Evolutionary conservation across 2,797 vertebrate genomes (phyloP).

Genomic region (Scleropages formosus): DNA sequence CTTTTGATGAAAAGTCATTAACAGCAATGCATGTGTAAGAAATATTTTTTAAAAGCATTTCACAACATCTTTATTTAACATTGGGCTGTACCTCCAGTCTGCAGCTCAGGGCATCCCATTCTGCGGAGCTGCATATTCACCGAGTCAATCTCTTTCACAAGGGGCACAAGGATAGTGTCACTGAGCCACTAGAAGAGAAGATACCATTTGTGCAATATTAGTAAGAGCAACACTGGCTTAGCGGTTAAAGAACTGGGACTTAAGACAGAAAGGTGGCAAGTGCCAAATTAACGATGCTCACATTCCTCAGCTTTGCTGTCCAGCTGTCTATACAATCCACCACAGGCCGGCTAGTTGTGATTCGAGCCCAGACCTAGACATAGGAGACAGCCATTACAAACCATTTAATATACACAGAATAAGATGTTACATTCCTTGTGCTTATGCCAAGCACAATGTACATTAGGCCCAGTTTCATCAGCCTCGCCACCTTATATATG

Average conservation of each 20-base stretch:
- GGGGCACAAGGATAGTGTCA: conserved; percentile 88
- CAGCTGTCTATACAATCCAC: conserved; percentile 87
- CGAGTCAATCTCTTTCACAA: conserved; percentile 88
- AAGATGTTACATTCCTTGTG: no score
- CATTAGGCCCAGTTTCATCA: no score
- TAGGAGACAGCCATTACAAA: background rate
- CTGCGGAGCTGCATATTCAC: conserved; percentile 89
- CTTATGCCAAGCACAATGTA: no score
- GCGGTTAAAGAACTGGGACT: background rate
- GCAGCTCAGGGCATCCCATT: conserved; percentile 91
- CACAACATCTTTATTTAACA: no score
- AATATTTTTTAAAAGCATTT: no score
- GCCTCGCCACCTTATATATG: no score
- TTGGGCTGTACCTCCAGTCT: conserved; percentile 83
- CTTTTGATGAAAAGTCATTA: no score
- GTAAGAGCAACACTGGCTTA: background rate
- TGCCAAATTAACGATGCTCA: conserved; percentile 53
- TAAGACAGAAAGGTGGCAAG: background rate
- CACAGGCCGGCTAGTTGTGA: conserved; percentile 82
- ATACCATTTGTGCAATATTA: no score
- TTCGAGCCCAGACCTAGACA: conserved; percentile 88
- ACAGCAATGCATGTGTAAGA: no score
- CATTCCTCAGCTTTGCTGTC: conserved; percentile 94
- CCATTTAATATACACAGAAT: no score
- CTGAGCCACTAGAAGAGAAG: conserved; percentile 83